phyloP scores from a whole-genome alignment of 1,140 invertebrate species.

The Linepithema humile region DNA sequence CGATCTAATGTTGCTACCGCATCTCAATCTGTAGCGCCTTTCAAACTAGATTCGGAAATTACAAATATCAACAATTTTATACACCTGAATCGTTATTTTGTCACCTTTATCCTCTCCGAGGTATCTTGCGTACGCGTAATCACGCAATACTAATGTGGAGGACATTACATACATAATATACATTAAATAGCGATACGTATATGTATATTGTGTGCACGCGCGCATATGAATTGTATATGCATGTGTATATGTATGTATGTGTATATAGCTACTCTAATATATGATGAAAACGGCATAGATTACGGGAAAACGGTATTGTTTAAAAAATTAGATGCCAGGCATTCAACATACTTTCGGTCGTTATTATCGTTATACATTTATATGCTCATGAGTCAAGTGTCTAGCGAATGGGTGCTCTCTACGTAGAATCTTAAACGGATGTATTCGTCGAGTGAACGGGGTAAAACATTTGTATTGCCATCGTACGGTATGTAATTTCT shows the following conservation, averaged over 20 bases:
- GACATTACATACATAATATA: conserved; percentile 40
- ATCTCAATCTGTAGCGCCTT: background rate
- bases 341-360: conserved; percentile 35
- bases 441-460: background rate
- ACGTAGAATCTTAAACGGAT: background rate
- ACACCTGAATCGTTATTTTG: conserved; percentile 25
- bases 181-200: conserved; percentile 34
- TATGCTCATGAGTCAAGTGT: background rate
- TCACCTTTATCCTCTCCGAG: conserved; percentile 7
- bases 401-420: conserved; percentile 9
- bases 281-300: conserved; percentile 22
- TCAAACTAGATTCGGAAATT: conserved; percentile 6
- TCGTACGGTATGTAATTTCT: conserved; percentile 11
- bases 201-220: background rate
- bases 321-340: conserved; percentile 50
- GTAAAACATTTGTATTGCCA: conserved; percentile 29
- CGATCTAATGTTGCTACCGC: background rate
- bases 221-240: too few relatives aligned
- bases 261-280: conserved; percentile 6
- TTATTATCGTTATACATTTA: conserved; percentile 36
- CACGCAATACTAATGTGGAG: conserved; percentile 21
- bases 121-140: background rate
- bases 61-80: conserved; percentile 40
- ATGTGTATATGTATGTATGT: too few relatives aligned
- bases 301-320: too few relatives aligned